Evolutionary conservation across 2,888 invertebrate species (phyloP), one percentile per base, ranked within the genome.

Genomic region (Lepidocyrtoides sp.): DNA sequence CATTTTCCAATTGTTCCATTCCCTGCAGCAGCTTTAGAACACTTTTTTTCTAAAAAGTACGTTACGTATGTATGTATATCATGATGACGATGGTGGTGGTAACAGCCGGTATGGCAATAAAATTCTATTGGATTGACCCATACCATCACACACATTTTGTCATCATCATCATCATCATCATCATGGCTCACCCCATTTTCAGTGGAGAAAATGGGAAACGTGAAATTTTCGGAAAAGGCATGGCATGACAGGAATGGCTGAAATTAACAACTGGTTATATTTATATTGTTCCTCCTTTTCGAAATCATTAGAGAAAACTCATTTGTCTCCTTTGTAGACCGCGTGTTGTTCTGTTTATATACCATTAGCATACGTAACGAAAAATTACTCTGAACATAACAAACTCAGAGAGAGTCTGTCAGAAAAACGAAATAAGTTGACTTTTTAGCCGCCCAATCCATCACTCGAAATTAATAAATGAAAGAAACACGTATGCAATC

Each of bases 81-180:
- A 44, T 44, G 26, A 48, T 29, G 51, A 79, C 12, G 77, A 79
- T 66, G n/a, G 14, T 29, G 48, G 83, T 83, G 66, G 87, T 63
- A 87, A 75, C 87, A 87, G 87, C 87, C 87, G 87, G 87, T 48
- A 14, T 3, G 87, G 87, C 66, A 77, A 87, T 87, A 87, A 87
- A 87, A 87, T 87, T 79, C 87, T 87, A 87, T 87, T 87, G 87
- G 77, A 87, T 87, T 87, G 87, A 87, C 87, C 87, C 79, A 77
- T 87, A 60, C 79, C 79, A 63, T 79, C 29, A 41, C 23, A 32
- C 75, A 41, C 66, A 84, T 69, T 69, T 84, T 72, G 69, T 84
- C 51, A 66, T 44, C n/a, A n/a, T n/a, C n/a, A n/a, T n/a, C n/a
- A n/a, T n/a, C n/a, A n/a, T n/a, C n/a, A n/a, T n/a, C 48, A 36